A percentile compares a stretch with the other conserved stretches of the same genome.
Evolutionary conservation across 2,888 invertebrate genomes (phyloP).

Genomic region (Carterocephalus palaemon): DNA sequence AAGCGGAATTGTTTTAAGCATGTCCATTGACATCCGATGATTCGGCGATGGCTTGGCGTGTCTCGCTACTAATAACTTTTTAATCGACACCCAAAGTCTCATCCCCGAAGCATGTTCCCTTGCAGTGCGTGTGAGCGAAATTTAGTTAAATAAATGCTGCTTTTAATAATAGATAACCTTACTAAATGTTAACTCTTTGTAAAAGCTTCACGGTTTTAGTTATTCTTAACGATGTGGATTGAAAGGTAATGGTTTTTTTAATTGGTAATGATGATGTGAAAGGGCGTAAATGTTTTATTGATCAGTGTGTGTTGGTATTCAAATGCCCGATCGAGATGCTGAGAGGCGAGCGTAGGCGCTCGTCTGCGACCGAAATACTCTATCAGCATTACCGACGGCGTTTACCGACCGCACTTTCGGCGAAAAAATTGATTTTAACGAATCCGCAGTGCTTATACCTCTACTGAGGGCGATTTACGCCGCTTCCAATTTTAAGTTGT

Average conservation of each 20-base stretch:
- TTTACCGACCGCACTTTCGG: constrained; percentile 64
- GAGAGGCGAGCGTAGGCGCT: constrained; percentile 58
- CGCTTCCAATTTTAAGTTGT: constrained; percentile 58
- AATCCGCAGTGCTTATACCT: constrained; percentile 45
- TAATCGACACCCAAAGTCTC: constrained; percentile 50
- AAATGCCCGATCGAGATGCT: constrained; percentile 82
- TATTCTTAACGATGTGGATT: constrained; percentile 76
- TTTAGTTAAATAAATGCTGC: constrained; percentile 67
- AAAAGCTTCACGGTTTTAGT: constrained; percentile 75
- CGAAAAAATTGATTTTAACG: background rate
- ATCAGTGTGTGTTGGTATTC: constrained; percentile 85
- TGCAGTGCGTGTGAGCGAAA: constrained; percentile 65
- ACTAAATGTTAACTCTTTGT: constrained; percentile 76
- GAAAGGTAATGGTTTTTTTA: constrained; percentile 76
- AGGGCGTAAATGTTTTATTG: constrained; percentile 68
- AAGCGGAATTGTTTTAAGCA: constrained; percentile 59
- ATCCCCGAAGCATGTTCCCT: constrained; percentile 67
- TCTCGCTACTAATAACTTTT: constrained; percentile 35
- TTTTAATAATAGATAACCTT: constrained; percentile 63
- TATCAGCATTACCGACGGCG: constrained; percentile 73
- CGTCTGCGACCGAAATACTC: constrained; percentile 67
- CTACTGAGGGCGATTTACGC: constrained; percentile 47
- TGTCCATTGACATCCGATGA: constrained; percentile 50
- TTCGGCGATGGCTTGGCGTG: constrained; percentile 59
- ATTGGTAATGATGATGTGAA: constrained; percentile 76